Evolutionary conservation across 2,888 invertebrate species (phyloP).

Genomic region (Julus scanicus): DNA sequence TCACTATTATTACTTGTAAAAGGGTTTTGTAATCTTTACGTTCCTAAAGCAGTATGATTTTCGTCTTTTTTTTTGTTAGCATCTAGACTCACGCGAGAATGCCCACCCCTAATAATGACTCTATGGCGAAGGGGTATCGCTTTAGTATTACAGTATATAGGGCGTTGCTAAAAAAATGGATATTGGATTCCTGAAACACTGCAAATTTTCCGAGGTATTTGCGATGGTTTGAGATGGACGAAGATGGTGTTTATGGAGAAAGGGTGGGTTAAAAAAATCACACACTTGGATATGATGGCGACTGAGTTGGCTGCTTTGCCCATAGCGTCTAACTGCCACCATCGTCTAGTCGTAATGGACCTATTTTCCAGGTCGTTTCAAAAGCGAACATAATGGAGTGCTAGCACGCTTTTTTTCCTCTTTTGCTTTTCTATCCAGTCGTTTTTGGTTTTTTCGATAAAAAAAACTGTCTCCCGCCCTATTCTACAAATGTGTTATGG

Average conservation of each 20-base stretch:
- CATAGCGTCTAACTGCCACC: constrained; percentile 40
- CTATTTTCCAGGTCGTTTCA: constrained; percentile 47
- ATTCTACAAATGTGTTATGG: constrained; percentile 22
- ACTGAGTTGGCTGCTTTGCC: constrained; percentile 41
- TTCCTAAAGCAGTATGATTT: neutral
- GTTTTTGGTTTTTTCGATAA: constrained; percentile 21
- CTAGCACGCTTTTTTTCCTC: neutral
- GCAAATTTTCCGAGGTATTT: neutral
- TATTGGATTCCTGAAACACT: neutral
- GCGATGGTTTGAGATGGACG: neutral
- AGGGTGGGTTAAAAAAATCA: constrained; percentile 45
- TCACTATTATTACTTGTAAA: constrained; percentile 21
- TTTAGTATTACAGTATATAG: neutral
- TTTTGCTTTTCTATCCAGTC: constrained; percentile 10
- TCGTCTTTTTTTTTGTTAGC: neutral
- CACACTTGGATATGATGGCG: constrained; percentile 31
- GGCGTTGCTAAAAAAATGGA: neutral
- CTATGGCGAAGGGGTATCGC: neutral
- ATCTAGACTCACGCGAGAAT: neutral
- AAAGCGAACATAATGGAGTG: constrained; percentile 43
- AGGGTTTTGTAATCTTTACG: neutral
- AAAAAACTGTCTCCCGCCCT: constrained; percentile 1
- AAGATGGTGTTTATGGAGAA: constrained; percentile 41
- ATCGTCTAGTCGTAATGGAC: constrained; percentile 40
- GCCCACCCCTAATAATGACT: neutral